Base-by-base conservation (phyloP, 2,113 vertebrate species). In the Hemichromis elongatus region DNA sequence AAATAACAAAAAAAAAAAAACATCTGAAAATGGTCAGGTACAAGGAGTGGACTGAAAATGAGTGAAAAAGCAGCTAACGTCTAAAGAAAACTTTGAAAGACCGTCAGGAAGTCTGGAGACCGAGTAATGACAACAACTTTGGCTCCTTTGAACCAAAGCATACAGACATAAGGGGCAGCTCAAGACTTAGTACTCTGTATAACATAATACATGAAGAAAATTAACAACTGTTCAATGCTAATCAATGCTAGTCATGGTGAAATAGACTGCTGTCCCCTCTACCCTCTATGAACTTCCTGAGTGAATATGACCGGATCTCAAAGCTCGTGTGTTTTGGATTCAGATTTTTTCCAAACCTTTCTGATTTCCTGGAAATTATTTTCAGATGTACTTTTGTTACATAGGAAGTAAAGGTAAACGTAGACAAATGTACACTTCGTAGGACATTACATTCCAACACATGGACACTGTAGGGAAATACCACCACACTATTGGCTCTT, bases 141-240 rank as follows among this genome's bases (percentile, higher is more conserved):
- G 59, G 30, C 59, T 63, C 18, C 59, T 63, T 63, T 3, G 59
- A 63, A n/a, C n/a, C n/a, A n/a, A n/a, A 63, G 30, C 30, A 63
- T 0, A 63, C 9, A 35, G 59, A 37, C 9, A 35, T 30, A 37
- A 16, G 18, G 35, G 59, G 59, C 59, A 37, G 30, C 30, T 63
- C 59, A 63, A 35, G 1, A 37, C 1, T 63, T 63, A 63, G 59
- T 7, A 12, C n/a, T 12, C 30, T 0, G 40, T 0, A 66, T 66
- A n/a, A 21, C 10, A 66, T 40, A 40, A 37, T 13, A 63, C 59
- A 63, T 8, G 0, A 66, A 40, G 61, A 40, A 35, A 33, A 21
- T 40, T 66, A 66, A 5, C 10, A 40, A 12, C 19, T 66, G 19
- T 66, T 66, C 33, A 21, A 35, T 66, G 61, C 61, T 66, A 66